Base-by-base conservation (phyloP, 2,888 invertebrate species). In the Brachycybe producta region DNA sequence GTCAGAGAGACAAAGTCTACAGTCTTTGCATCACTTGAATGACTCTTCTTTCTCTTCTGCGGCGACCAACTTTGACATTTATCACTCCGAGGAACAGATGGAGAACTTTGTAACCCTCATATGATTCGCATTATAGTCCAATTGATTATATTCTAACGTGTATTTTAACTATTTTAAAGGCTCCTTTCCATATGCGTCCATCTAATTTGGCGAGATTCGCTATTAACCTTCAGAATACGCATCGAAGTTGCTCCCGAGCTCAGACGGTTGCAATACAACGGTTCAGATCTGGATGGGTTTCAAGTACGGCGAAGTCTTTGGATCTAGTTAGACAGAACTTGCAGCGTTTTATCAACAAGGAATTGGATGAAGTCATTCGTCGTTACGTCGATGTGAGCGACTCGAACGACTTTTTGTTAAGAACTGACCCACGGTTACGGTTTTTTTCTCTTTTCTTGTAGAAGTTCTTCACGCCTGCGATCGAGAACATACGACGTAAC, bases 381-480 rank as follows among this genome's bases (percentile, higher is more conserved):
- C 81, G 80, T 62, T 84, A 84, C 67, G 69, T 84, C 53, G 80
- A 83, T 67, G 83, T 82, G 64, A 60, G 65, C 54, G 19, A 42
- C 32, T 13, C 34, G 28, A 39, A 46, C 41, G 32, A 23, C 47
- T 23, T 44, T 23, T 34, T 24, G 13, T 13, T 17, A 17, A 17
- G 35, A n/a, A 28, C 24, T 19, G 11, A 47, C 11, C 2, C 39
- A 21, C 34, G 15, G 46, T 11, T 40, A 36, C 39, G 27, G 49
- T 49, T 48, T 51, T 49, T 26, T 54, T 36, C 52, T 54, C 56
- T 53, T 57, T 56, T 75, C 75, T 47, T 69, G 11, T n/a, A 84
- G 82, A 79, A 78, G 71, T 84, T 79, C 67, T 83, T 85, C 69
- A 79, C 80, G 61, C 82, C 83, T 55, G 84, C 82, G 53, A 76